phyloP scores from a whole-genome alignment of 2,888 invertebrate species.

The Brenthis daphne region DNA sequence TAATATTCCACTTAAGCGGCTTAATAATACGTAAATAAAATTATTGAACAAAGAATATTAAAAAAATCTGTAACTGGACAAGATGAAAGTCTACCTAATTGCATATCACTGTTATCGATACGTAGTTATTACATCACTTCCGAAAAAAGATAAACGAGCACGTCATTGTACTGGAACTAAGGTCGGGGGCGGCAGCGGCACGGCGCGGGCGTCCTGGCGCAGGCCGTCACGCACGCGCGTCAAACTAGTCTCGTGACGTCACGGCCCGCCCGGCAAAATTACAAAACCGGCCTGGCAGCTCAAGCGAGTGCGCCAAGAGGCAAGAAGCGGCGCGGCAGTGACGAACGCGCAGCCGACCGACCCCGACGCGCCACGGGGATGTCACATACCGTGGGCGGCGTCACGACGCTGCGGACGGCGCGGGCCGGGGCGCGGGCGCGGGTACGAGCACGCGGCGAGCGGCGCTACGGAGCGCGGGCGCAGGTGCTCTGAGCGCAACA shows the following conservation, averaged over 20 bases:
- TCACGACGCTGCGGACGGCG: conserved; percentile 70
- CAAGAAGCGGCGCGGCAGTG: conserved; percentile 65
- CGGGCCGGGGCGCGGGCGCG: conserved; percentile 70
- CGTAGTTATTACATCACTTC: conserved; percentile 41
- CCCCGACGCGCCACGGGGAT: conserved; percentile 76
- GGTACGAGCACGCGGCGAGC: conserved; percentile 77
- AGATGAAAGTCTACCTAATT: conserved; percentile 10
- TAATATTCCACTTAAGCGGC: conserved; percentile 28
- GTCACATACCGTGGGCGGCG: conserved; percentile 78
- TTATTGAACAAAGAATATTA: conserved; percentile 2
- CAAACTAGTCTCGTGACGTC: conserved; percentile 81
- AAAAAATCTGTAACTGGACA: background rate
- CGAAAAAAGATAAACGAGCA: conserved; percentile 63
- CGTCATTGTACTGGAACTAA: conserved; percentile 73
- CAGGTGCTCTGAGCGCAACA: conserved; percentile 88
- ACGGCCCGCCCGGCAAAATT: conserved; percentile 76
- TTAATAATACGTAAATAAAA: background rate
- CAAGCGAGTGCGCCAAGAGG: conserved; percentile 62
- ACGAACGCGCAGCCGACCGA: conserved; percentile 77
- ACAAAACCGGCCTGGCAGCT: conserved; percentile 78
- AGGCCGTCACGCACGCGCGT: conserved; percentile 76
- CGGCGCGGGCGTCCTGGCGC: conserved; percentile 70
- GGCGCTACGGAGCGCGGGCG: conserved; percentile 84
- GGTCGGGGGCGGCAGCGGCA: conserved; percentile 73
- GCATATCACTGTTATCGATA: conserved; percentile 22